Conservation (phyloP, 2,797 vertebrate genomes). For the Cacajao melanocephalus region DNA sequence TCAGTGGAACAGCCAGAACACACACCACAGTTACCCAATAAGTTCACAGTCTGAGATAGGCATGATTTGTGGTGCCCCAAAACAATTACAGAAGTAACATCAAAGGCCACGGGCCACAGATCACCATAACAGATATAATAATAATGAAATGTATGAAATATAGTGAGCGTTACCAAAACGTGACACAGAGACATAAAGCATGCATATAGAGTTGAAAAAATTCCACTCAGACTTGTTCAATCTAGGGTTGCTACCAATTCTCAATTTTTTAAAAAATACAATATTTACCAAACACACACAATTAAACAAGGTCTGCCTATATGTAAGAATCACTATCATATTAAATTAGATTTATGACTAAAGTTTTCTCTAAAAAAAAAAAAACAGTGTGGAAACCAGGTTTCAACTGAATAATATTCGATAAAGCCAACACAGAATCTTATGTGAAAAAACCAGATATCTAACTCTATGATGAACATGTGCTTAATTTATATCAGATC, state of each 20-base stretch:
- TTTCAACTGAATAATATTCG: background rate
- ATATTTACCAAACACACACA: background rate
- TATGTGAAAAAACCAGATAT: background rate
- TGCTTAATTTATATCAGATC: background rate
- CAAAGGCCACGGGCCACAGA: background rate
- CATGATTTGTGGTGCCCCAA: background rate
- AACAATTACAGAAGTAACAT: background rate
- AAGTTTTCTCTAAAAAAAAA: background rate
- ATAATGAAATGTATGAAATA: background rate
- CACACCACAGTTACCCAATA: background rate
- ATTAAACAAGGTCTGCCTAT: background rate
- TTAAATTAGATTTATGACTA: background rate
- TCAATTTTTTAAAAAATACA: background rate
- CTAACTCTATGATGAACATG: background rate
- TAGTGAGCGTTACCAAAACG: background rate
- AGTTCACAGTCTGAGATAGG: background rate
- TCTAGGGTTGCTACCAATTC: background rate
- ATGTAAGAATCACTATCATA: background rate
- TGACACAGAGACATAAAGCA: background rate
- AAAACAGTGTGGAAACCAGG: background rate
- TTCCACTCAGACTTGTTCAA: background rate
- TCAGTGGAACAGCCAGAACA: background rate
- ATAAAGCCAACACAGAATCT: background rate
- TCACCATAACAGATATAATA: background rate
- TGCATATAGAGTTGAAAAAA: background rate